Percentiles rank a stretch among this genome's conserved stretches.
Evolutionary conservation across 2,113 vertebrate species (phyloP).

Genomic region (Emydocephalus ijimae): DNA sequence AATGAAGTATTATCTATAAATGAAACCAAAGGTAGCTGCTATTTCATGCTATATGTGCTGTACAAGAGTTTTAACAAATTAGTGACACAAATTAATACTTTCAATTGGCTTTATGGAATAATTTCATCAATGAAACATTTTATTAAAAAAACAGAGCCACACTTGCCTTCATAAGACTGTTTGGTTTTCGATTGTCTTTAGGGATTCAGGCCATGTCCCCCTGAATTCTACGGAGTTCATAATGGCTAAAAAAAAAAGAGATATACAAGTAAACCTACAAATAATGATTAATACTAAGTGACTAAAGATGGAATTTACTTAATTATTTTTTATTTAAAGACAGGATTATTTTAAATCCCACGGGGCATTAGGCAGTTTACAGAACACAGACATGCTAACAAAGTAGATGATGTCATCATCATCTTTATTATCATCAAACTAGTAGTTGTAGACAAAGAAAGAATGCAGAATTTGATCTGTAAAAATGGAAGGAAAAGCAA

Average conservation of each 20-base stretch:
- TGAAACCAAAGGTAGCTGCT: slow-evolving; percentile 76
- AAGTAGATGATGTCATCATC: background rate
- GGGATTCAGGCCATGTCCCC: background rate
- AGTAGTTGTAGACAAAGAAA: background rate
- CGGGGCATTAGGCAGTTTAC: background rate
- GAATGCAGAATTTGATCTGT: background rate
- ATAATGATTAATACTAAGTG: background rate
- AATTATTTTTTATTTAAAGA: background rate
- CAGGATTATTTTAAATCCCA: background rate
- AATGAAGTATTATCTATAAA: slow-evolving; percentile 65
- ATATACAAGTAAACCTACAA: background rate
- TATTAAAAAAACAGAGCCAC: background rate
- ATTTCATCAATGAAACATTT: background rate
- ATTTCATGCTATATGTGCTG: background rate
- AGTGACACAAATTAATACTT: background rate
- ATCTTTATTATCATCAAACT: background rate
- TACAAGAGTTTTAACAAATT: background rate
- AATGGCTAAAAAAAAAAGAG: background rate
- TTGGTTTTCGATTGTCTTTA: background rate
- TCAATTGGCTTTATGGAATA: background rate
- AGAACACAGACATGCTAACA: background rate
- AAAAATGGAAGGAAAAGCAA: background rate
- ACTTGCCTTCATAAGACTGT: background rate
- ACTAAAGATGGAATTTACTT: background rate
- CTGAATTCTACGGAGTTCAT: background rate